A percentile compares a stretch with the other conserved stretches of the same genome.
phyloP scores from a whole-genome alignment of 53 echinoderm and acorn worm species.

The Actinopyga echinites region DNA sequence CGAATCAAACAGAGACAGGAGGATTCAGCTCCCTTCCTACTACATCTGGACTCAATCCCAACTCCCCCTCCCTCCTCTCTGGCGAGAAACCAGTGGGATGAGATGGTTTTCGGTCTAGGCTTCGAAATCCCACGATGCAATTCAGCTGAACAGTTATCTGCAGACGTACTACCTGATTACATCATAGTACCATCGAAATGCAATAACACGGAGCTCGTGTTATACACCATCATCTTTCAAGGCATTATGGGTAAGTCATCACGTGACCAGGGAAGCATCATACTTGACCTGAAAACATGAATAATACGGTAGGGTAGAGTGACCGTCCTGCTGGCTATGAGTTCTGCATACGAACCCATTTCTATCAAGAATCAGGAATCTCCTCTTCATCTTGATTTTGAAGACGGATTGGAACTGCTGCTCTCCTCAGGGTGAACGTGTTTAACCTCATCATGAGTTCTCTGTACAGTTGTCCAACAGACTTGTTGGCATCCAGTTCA shows the following conservation, averaged over 20 bases:
- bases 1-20: slow-evolving; percentile 33
- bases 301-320: too few species aligned
- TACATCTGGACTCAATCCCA: neutral
- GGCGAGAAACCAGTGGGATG: slow-evolving; percentile 28
- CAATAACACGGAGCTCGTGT: slow-evolving; percentile 34
- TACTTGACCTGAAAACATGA: too few species aligned
- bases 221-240: slow-evolving; percentile 47
- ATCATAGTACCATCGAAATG: slow-evolving; percentile 23
- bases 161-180: neutral
- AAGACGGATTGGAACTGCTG: slow-evolving; percentile 94
- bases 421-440: slow-evolving; percentile 87
- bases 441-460: slow-evolving; percentile 85
- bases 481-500: slow-evolving; percentile 93
- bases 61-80: slow-evolving; percentile 19
- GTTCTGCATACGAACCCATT: too few species aligned
- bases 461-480: slow-evolving; percentile 60
- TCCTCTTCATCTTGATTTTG: slow-evolving; percentile 92
- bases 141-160: neutral
- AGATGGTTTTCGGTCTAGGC: slow-evolving; percentile 24
- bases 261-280: neutral
- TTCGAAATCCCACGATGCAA: slow-evolving; percentile 29
- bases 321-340: too few species aligned
- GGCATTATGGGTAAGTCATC: slow-evolving; percentile 31
- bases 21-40: neutral
- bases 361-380: slow-evolving; percentile 90